phyloP scores from a whole-genome alignment of 1,140 invertebrate genomes.

The Acromyrmex charruanus region DNA sequence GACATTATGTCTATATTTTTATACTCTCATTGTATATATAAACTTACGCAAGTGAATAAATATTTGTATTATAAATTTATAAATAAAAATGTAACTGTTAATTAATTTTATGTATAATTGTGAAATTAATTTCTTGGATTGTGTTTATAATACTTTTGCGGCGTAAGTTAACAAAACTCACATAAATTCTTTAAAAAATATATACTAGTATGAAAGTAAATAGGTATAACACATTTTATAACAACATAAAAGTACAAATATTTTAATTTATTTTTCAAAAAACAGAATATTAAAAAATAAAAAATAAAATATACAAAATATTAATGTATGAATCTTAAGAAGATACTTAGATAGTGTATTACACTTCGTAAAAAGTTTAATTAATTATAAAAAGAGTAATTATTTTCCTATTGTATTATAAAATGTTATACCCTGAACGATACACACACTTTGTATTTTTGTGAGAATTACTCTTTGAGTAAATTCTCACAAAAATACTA shows the following conservation, averaged over 20 bases:
- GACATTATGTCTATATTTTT: background rate
- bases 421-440: background rate
- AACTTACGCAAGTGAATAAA: background rate
- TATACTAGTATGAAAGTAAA: background rate
- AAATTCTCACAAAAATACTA: constrained; percentile 1
- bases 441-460: too few relatives aligned
- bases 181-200: background rate
- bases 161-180: background rate
- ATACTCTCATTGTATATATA: background rate
- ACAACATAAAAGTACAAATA: background rate
- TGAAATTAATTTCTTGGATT: background rate
- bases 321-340: background rate
- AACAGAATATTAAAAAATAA: background rate
- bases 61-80: background rate
- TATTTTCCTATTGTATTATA: background rate
- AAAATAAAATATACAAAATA: constrained; percentile 1
- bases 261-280: background rate
- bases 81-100: background rate
- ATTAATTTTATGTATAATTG: background rate
- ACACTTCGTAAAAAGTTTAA: background rate
- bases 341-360: background rate
- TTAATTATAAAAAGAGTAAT: background rate
- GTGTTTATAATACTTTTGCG: background rate
- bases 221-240: background rate
- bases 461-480: background rate